Conservation (phyloP, 2,888 invertebrate species). For the Dicyrtomina minuta region DNA sequence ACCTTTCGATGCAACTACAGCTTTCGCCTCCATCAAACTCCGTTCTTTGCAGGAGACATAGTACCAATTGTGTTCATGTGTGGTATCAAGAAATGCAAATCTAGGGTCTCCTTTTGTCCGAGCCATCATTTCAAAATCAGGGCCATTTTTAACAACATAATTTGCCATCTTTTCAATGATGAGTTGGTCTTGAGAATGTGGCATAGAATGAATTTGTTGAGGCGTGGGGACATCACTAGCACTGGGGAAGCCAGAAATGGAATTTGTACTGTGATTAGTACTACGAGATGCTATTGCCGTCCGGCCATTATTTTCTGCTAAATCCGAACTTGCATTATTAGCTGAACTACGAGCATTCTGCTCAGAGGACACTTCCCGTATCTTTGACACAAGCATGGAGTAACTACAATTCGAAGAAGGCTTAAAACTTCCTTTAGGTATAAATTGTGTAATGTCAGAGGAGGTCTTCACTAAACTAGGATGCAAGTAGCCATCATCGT, state of each 20-base stretch:
- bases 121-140: conserved; percentile 86
- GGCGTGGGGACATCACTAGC: neutral
- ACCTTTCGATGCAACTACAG: conserved; percentile 46
- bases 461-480: conserved; percentile 69
- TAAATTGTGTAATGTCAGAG: conserved; percentile 57
- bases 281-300: neutral
- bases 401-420: conserved; percentile 67
- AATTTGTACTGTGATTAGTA: neutral
- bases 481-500: conserved; percentile 71
- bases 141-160: conserved; percentile 93
- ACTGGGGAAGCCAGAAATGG: no score
- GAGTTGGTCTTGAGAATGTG: conserved; percentile 78
- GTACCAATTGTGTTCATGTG: conserved; percentile 76
- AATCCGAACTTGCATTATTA: neutral
- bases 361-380: conserved; percentile 63
- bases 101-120: conserved; percentile 77
- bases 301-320: neutral
- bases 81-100: conserved; percentile 80
- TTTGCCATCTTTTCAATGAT: conserved; percentile 96
- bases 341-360: neutral
- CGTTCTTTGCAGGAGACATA: conserved; percentile 61
- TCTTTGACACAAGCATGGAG: conserved; percentile 81
- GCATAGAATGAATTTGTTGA: conserved; percentile 58
- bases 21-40: conserved; percentile 41
- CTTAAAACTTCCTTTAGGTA: conserved; percentile 23